Percentiles rank a stretch among this genome's conserved stretches.
Conservation (phyloP, 92 coral and sea anemone genomes). For the Scolanthus callimorphus region DNA sequence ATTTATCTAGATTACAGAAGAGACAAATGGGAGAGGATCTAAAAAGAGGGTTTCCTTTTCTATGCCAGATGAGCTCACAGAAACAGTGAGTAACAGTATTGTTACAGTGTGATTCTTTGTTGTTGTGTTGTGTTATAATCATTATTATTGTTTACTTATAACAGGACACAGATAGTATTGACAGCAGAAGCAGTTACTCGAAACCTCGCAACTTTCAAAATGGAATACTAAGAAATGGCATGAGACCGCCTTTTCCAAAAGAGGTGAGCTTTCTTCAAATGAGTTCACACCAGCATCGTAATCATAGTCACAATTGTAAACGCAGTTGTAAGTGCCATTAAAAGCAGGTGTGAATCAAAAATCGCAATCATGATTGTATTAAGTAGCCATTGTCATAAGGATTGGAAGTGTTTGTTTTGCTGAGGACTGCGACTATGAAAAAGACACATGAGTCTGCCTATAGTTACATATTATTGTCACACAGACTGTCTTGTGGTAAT, state of each 20-base stretch:
- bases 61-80: constrained; percentile 70
- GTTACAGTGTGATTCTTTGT: too few relatives aligned
- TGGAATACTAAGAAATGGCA: constrained; percentile 92
- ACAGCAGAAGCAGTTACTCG: constrained; percentile 26
- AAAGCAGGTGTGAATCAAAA: too few relatives aligned
- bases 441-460: too few relatives aligned
- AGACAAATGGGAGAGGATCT: constrained; percentile 24
- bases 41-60: constrained; percentile 88
- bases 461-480: too few relatives aligned
- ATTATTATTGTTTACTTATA: background rate
- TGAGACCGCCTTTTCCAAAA: constrained; percentile 48
- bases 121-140: too few relatives aligned
- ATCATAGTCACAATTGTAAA: too few relatives aligned
- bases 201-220: constrained; percentile 49
- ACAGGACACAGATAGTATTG: constrained; percentile 75
- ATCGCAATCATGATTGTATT: too few relatives aligned
- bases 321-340: too few relatives aligned
- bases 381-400: too few relatives aligned
- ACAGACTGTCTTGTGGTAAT: too few relatives aligned
- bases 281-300: background rate
- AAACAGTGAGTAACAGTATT: constrained; percentile 59
- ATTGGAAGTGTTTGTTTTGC: too few relatives aligned
- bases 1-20: background rate
- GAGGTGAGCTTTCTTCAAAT: constrained; percentile 29
- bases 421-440: too few relatives aligned